These are phyloP conservation scores for Busseola fusca DNA, from an alignment of 2,888 invertebrate species.

Conservation along the genomic window DNA sequence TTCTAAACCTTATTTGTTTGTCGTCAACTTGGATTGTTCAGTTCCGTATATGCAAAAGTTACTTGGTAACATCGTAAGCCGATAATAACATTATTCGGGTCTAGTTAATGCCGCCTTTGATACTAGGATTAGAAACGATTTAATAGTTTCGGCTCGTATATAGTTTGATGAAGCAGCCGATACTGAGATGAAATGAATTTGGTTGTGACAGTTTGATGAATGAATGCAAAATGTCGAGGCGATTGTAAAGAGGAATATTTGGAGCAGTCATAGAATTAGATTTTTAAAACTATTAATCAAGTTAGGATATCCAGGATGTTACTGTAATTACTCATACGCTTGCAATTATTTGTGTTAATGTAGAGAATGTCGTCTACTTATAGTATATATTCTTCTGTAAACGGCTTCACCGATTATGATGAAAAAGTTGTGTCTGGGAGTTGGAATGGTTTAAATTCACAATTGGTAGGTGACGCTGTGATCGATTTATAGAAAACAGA, in stretches of 20 bases:
- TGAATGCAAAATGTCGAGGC: conserved; percentile 42
- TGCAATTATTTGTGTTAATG: not conserved
- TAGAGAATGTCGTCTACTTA: too few relatives aligned
- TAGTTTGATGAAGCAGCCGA: conserved; percentile 47
- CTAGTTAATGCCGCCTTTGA: conserved; percentile 76
- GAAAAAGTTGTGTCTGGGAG: not conserved
- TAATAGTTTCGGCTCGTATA: conserved; percentile 54
- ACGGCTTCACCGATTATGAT: too few relatives aligned
- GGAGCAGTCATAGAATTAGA: not conserved
- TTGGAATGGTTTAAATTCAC: too few relatives aligned
- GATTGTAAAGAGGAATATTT: conserved; percentile 13
- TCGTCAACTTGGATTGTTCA: conserved; percentile 9
- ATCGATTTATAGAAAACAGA: too few relatives aligned
- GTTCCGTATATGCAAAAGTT: conserved; percentile 13
- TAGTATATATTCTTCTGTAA: too few relatives aligned
- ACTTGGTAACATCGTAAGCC: conserved; percentile 69
- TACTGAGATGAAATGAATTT: conserved; percentile 36
- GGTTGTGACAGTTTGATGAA: conserved; percentile 50
- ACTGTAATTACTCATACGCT: not conserved
- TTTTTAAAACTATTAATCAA: conserved; percentile 27
- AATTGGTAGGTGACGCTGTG: too few relatives aligned
- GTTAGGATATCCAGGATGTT: not conserved
- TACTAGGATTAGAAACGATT: conserved; percentile 64
- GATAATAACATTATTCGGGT: conserved; percentile 81
- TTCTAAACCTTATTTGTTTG: conserved; percentile 48